A percentile compares a stretch with the other conserved stretches of the same genome.
phyloP scores from a whole-genome alignment of 2,113 vertebrate genomes.

The Cisticola juncidis region DNA sequence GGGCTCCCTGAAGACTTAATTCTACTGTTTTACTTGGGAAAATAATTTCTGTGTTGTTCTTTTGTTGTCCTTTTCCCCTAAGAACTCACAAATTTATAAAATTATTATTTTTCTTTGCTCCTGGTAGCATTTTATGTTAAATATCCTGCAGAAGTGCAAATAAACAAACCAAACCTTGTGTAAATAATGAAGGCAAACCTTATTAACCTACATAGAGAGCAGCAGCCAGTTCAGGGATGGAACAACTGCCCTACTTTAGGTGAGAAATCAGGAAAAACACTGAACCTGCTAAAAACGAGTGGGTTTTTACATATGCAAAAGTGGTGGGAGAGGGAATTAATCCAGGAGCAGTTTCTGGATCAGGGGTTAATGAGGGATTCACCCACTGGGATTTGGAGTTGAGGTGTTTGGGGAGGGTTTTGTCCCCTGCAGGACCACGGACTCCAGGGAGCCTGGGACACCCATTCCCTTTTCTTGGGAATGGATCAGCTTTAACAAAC shows the following conservation, averaged over 20 bases:
- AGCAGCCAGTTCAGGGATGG: slow-evolving; percentile 5
- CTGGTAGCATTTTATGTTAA: neutral
- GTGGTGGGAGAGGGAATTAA: neutral
- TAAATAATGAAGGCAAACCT: slow-evolving; percentile 29
- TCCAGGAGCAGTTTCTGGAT: neutral
- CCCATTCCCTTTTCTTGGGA: neutral
- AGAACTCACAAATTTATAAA: neutral
- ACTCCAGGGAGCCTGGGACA: neutral
- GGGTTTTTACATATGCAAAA: neutral
- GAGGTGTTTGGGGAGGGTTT: neutral
- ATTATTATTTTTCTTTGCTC: neutral
- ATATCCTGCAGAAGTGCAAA: neutral
- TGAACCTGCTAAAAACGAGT: neutral
- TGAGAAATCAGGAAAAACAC: neutral
- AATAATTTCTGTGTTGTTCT: neutral
- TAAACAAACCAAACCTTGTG: slow-evolving; percentile 4
- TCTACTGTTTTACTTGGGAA: neutral
- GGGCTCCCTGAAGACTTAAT: neutral
- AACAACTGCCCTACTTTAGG: slow-evolving; percentile 31
- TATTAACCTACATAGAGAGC: slow-evolving; percentile 35
- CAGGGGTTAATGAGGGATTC: neutral
- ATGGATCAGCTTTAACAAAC: neutral
- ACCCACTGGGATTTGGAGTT: no score
- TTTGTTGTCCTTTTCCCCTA: neutral
- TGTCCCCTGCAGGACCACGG: neutral